Evolutionary conservation across 2,888 invertebrate species (phyloP).

Genomic region (Drosophila nr. perissopoda): DNA sequence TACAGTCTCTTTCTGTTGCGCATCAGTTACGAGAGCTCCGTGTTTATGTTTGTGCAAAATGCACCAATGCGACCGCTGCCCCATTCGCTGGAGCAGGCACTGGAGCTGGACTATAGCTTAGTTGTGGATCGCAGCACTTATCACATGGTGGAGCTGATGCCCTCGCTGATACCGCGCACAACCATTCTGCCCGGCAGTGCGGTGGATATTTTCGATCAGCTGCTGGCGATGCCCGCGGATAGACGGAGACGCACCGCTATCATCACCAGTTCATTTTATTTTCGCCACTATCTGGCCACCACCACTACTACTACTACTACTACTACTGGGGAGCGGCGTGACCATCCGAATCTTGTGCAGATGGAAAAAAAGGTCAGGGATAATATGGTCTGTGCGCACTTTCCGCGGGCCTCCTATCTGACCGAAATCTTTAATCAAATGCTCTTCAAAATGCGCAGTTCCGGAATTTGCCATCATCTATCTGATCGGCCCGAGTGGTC

Average conservation of each 20-base stretch:
- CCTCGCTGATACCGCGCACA: constrained; percentile 15
- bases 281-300: constrained; percentile 42
- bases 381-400: constrained; percentile 60
- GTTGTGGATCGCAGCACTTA: constrained; percentile 60
- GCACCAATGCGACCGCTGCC: constrained; percentile 60
- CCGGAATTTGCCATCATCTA: constrained; percentile 50
- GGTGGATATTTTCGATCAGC: constrained; percentile 46
- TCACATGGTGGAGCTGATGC: constrained; percentile 44
- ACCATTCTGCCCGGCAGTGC: constrained; percentile 42
- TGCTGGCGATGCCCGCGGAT: constrained; percentile 33
- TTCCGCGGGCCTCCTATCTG: constrained; percentile 56
- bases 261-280: constrained; percentile 44
- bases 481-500: constrained; percentile 11
- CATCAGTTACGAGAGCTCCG: constrained; percentile 64
- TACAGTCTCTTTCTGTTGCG: constrained; percentile 55
- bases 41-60: constrained; percentile 65
- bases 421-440: constrained; percentile 17
- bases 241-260: constrained; percentile 8
- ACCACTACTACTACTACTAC: too few relatives aligned
- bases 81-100: constrained; percentile 41
- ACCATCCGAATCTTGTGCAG: background rate
- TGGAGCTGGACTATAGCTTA: constrained; percentile 45
- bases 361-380: constrained; percentile 44
- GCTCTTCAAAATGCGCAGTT: constrained; percentile 54
- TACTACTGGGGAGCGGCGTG: constrained; percentile 1